Percentiles rank a stretch among this genome's conserved stretches.
phyloP scores from a whole-genome alignment of 1,140 invertebrate species.

The Gonioctena quinquepunctata region DNA sequence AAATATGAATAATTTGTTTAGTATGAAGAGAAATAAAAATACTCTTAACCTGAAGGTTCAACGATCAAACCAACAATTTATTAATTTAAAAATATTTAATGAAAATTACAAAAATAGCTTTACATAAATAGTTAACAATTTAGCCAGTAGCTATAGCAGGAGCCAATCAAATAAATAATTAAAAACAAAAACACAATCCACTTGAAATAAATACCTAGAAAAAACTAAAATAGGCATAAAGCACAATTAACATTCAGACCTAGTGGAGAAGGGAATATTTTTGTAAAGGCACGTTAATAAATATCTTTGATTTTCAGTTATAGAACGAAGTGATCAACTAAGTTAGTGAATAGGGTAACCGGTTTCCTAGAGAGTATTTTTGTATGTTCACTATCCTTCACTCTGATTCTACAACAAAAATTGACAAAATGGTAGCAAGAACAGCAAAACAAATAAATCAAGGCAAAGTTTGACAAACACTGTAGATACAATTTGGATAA shows the following conservation, averaged over 20 bases:
- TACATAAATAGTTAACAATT: not conserved
- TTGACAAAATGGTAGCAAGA: too few relatives aligned
- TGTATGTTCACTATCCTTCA: too few relatives aligned
- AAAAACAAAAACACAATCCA: not conserved
- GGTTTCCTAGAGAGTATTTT: not conserved
- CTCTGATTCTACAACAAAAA: too few relatives aligned
- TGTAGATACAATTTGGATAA: too few relatives aligned
- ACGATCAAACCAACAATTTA: too few relatives aligned
- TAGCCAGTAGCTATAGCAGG: not conserved
- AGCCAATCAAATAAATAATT: not conserved
- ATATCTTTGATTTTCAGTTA: not conserved
- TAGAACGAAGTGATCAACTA: too few relatives aligned
- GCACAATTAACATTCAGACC: not conserved
- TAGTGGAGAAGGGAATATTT: not conserved
- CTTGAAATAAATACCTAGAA: not conserved
- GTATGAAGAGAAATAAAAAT: too few relatives aligned
- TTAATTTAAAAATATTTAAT: not conserved
- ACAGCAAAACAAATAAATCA: too few relatives aligned
- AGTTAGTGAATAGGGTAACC: not conserved
- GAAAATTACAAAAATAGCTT: constrained; percentile 7
- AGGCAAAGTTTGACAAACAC: too few relatives aligned
- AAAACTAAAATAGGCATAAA: not conserved
- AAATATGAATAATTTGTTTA: too few relatives aligned
- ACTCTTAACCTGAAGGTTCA: too few relatives aligned
- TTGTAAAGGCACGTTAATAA: not conserved